These are phyloP conservation scores for Elaeidobius kamerunicus DNA, from an alignment of 2,888 invertebrate species.

Conservation along the genomic window DNA sequence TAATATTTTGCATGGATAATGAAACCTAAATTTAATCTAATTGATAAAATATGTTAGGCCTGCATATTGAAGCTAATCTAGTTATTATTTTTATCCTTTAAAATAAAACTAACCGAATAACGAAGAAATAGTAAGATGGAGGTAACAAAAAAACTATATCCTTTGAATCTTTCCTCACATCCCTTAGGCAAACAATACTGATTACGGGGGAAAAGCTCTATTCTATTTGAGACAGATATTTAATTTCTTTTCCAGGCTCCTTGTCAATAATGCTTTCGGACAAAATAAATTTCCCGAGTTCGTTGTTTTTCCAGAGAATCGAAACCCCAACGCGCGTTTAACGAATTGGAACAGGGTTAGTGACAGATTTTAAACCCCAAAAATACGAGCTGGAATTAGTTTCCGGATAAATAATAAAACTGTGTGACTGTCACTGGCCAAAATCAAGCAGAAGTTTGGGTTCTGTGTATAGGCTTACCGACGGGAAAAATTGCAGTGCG, in stretches of 20 bases:
- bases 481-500: background rate
- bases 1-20: too few species aligned
- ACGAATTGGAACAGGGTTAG: slow-evolving; percentile 27
- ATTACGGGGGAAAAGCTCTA: background rate
- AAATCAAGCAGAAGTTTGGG: background rate
- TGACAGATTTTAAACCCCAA: slow-evolving; percentile 25
- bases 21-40: too few species aligned
- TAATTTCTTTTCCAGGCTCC: slow-evolving; percentile 11
- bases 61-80: too few species aligned
- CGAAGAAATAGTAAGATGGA: too few species aligned
- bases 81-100: too few species aligned
- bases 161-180: too few species aligned
- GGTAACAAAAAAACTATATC: too few species aligned
- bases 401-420: slow-evolving; percentile 6
- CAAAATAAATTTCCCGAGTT: slow-evolving; percentile 18
- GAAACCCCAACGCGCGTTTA: slow-evolving; percentile 20
- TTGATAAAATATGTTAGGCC: too few species aligned
- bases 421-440: background rate
- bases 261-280: slow-evolving; percentile 20
- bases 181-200: background rate
- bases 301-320: slow-evolving; percentile 20
- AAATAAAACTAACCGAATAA: too few species aligned
- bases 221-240: slow-evolving; percentile 12
- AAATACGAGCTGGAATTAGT: slow-evolving; percentile 19
- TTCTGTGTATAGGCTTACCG: background rate